Evolutionary conservation across 2,113 vertebrate genomes (phyloP).

Genomic region (Pimephales promelas): DNA sequence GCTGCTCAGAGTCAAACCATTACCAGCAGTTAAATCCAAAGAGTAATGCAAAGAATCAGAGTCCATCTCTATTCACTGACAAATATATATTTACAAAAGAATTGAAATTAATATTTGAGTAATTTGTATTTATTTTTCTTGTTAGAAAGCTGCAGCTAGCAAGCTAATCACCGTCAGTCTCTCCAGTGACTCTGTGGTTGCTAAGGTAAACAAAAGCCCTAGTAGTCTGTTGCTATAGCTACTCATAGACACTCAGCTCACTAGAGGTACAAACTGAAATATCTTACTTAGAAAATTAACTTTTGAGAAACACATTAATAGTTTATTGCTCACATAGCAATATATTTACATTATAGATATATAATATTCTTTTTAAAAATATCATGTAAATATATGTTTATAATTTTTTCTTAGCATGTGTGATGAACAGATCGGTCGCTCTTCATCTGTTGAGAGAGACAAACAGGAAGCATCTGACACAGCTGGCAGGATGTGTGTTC

Average conservation of each 20-base stretch:
- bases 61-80: conserved; percentile 76
- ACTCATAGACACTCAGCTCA: conserved; percentile 1
- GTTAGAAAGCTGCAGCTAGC: not conserved
- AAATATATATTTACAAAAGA: not conserved
- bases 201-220: conserved; percentile 60
- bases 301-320: not conserved
- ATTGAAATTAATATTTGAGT: not conserved
- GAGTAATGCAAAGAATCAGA: conserved; percentile 69
- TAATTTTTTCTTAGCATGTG: not conserved
- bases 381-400: not conserved
- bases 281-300: too few species aligned
- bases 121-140: not conserved
- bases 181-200: conserved; percentile 22
- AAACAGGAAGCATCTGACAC: conserved; percentile 54
- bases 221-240: conserved; percentile 53
- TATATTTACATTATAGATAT: not conserved
- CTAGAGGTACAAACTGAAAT: not conserved
- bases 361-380: not conserved
- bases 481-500: conserved; percentile 61
- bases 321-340: not conserved
- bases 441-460: not conserved
- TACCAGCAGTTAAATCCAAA: conserved; percentile 79
- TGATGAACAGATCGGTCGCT: not conserved
- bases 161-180: not conserved
- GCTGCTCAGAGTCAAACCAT: conserved; percentile 77